phyloP scores from a whole-genome alignment of 2,113 vertebrate genomes.

The Podocnemis expansa region DNA sequence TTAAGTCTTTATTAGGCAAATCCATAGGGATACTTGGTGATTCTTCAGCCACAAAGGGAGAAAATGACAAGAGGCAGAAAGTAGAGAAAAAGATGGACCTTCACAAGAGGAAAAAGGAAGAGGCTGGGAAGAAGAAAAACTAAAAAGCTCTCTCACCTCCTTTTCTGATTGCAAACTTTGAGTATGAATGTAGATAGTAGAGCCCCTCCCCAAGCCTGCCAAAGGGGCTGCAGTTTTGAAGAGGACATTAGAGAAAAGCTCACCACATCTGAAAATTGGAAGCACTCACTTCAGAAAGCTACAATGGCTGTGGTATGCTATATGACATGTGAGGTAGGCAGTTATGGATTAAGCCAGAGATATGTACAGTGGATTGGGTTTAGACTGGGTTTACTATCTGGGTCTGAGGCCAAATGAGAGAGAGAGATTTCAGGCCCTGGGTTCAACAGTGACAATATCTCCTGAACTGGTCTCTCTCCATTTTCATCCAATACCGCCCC shows the following conservation, averaged over 20 bases:
- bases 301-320: neutral
- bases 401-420: neutral
- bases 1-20: rapidly evolving
- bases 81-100: neutral
- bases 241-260: neutral
- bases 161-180: rapidly evolving
- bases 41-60: neutral
- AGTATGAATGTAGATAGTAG: rapidly evolving
- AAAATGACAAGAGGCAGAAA: rapidly evolving
- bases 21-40: neutral
- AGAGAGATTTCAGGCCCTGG: neutral
- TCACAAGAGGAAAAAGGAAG: rapidly evolving
- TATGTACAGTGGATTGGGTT: neutral
- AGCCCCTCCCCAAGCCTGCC: neutral
- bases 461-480: neutral
- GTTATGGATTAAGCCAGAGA: neutral
- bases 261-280: neutral
- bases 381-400: neutral
- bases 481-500: neutral
- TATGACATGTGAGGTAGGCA: neutral
- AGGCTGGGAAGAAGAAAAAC: neutral
- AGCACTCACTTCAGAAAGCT: neutral
- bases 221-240: neutral
- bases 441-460: neutral
- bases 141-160: neutral